A percentile compares a stretch with the other conserved stretches of the same genome.
Conservation (phyloP, 2,797 vertebrate species). For the Eospalax fontanierii region DNA sequence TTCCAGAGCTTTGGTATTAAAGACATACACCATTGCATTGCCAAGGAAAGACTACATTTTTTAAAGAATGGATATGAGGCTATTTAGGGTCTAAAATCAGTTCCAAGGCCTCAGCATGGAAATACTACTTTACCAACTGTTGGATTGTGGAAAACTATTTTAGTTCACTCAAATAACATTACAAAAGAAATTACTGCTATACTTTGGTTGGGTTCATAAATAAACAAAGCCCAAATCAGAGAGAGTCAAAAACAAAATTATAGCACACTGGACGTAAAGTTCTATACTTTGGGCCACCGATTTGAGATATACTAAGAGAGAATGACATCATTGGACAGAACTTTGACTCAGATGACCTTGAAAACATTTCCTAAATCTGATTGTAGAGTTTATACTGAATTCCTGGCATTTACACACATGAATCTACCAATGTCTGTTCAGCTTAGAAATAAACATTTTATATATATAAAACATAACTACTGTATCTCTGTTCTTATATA, state of each 20-base stretch:
- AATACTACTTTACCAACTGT: slow-evolving; percentile 9
- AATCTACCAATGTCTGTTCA: slow-evolving; percentile 47
- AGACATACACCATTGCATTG: too few relatives aligned
- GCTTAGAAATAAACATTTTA: neutral
- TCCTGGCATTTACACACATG: neutral
- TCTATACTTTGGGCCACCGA: neutral
- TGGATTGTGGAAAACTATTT: slow-evolving; percentile 5
- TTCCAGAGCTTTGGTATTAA: too few relatives aligned
- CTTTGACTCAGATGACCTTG: neutral
- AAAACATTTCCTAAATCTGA: slow-evolving; percentile 35
- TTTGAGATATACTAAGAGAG: neutral
- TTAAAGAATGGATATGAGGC: slow-evolving; percentile 18
- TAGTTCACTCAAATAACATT: slow-evolving; percentile 24
- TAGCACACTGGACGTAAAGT: neutral
- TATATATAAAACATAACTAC: slow-evolving; percentile 8
- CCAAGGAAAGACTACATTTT: neutral
- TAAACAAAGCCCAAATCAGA: slow-evolving; percentile 13
- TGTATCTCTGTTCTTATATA: slow-evolving; percentile 1
- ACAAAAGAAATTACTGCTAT: slow-evolving; percentile 21
- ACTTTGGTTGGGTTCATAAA: slow-evolving; percentile 29
- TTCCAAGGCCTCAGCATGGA: neutral
- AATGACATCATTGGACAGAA: neutral
- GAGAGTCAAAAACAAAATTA: slow-evolving; percentile 16
- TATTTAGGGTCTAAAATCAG: slow-evolving; percentile 58
- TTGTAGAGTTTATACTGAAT: slow-evolving; percentile 15